A percentile compares a stretch with the other conserved stretches of the same genome.
Conservation (phyloP, 2,888 invertebrate species). For the Cataglyphis livida region DNA sequence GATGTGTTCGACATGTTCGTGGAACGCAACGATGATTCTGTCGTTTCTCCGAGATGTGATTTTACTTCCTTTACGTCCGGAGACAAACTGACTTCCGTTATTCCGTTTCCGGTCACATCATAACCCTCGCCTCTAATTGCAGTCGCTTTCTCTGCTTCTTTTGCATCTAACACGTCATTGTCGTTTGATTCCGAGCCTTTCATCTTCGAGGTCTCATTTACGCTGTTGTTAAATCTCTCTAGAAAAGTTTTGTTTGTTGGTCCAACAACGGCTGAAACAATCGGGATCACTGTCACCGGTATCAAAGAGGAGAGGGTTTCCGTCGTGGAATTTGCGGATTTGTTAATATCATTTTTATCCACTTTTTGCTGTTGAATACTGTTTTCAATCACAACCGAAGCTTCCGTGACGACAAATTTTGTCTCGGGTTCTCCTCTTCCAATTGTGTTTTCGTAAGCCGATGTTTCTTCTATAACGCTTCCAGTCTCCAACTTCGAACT, state of each 20-base stretch:
- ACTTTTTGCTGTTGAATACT: slow-evolving; percentile 78
- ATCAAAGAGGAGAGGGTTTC: slow-evolving; percentile 14
- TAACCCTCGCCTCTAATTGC: slow-evolving; percentile 57
- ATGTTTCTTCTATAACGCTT: slow-evolving; percentile 71
- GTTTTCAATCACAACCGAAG: slow-evolving; percentile 79
- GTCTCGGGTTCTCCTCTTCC: slow-evolving; percentile 70
- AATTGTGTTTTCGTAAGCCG: slow-evolving; percentile 79
- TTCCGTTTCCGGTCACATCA: slow-evolving; percentile 75
- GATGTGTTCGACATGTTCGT: slow-evolving; percentile 47
- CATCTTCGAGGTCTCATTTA: slow-evolving; percentile 16
- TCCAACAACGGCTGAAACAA: neutral
- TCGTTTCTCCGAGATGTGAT: neutral
- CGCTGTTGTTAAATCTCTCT: slow-evolving; percentile 13
- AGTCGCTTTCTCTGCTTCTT: slow-evolving; percentile 58
- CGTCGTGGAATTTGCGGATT: slow-evolving; percentile 50
- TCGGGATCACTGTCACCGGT: slow-evolving; percentile 40
- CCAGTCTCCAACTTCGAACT: slow-evolving; percentile 16
- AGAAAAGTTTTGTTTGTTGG: slow-evolving; percentile 51
- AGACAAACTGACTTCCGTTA: slow-evolving; percentile 70
- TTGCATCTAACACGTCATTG: slow-evolving; percentile 61
- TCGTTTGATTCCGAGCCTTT: slow-evolving; percentile 41
- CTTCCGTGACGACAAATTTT: slow-evolving; percentile 75
- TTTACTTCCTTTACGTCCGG: slow-evolving; percentile 23
- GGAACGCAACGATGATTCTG: slow-evolving; percentile 25
- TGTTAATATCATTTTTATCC: slow-evolving; percentile 71